phyloP scores from a whole-genome alignment of 2,797 vertebrate genomes.

The Aldrovandia affinis region DNA sequence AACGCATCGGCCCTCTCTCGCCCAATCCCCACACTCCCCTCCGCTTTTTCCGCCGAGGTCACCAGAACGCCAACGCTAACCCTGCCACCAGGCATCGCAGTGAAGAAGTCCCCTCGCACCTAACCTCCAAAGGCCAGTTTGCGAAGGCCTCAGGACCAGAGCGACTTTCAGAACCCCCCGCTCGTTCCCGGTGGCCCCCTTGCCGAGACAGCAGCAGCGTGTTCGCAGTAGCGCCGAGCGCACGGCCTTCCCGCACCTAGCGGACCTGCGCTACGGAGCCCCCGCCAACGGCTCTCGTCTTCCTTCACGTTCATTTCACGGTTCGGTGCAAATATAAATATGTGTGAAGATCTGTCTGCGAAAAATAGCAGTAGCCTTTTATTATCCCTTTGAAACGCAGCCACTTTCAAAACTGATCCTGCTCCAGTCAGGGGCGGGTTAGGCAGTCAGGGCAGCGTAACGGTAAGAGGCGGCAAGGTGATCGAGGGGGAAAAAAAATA shows the following conservation, averaged over 20 bases:
- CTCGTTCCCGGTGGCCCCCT: neutral
- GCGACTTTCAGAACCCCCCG: neutral
- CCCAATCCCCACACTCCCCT: neutral
- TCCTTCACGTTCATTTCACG: neutral
- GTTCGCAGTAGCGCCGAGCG: neutral
- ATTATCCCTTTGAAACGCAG: constrained; percentile 1
- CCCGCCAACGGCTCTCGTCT: neutral
- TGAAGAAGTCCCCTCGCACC: neutral
- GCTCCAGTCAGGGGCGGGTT: too few relatives aligned
- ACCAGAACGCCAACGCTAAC: neutral
- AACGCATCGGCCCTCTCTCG: neutral
- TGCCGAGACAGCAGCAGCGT: neutral
- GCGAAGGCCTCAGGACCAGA: neutral
- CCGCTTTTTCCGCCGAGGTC: neutral
- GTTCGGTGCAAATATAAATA: neutral
- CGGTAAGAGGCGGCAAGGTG: neutral
- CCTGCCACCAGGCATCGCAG: neutral
- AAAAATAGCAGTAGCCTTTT: neutral
- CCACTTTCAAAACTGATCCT: neutral
- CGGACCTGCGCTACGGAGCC: too few relatives aligned
- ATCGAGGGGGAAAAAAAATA: neutral
- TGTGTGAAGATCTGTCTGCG: neutral
- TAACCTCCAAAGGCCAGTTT: neutral
- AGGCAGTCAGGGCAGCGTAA: too few relatives aligned
- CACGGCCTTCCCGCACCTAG: neutral